Percentiles rank a stretch among this genome's conserved stretches.
Evolutionary conservation across 2,888 invertebrate species (phyloP).

Genomic region (Mylabris sibirica): DNA sequence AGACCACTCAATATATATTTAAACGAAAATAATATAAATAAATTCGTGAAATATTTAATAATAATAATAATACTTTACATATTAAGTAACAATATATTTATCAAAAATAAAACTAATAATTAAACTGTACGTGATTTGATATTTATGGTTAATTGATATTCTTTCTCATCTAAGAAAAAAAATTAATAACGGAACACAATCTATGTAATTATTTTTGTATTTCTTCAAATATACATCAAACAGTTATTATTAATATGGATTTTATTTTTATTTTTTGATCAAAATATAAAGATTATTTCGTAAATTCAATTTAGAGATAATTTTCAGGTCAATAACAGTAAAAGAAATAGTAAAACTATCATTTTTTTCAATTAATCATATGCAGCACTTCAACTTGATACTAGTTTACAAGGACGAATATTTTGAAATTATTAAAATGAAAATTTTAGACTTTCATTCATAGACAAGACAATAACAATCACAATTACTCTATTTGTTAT

Average conservation of each 20-base stretch:
- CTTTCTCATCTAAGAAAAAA: background rate
- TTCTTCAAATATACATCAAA: background rate
- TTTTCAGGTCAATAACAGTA: slow-evolving; percentile 3
- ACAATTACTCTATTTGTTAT: no score
- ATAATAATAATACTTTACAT: background rate
- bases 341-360: background rate
- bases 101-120: background rate
- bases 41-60: background rate
- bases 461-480: background rate
- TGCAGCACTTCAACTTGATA: background rate
- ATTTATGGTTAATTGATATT: background rate
- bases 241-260: background rate
- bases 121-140: background rate
- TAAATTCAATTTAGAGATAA: slow-evolving; percentile 4
- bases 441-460: background rate
- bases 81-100: background rate
- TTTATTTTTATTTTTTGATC: background rate
- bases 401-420: background rate
- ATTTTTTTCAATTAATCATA: background rate
- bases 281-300: background rate
- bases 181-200: background rate
- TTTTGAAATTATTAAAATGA: background rate
- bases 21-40: background rate
- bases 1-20: no score
- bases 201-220: background rate